phyloP scores from a whole-genome alignment of 2,888 invertebrate genomes.

The Dynastes grantii region DNA sequence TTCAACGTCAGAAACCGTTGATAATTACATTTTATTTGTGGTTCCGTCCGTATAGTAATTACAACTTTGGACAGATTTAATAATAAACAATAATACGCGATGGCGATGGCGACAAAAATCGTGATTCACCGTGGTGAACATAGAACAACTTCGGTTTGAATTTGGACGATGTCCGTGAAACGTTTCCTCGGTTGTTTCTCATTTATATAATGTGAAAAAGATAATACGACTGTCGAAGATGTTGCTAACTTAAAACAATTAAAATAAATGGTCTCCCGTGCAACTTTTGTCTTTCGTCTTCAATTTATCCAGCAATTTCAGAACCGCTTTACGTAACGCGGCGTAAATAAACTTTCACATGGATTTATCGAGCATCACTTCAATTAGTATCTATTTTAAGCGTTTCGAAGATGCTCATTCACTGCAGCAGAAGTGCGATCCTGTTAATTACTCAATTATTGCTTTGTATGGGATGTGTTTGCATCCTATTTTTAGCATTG shows the following conservation, averaged over 20 bases:
- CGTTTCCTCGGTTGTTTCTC: neutral
- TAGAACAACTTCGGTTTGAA: neutral
- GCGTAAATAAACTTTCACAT: slow-evolving; percentile 24
- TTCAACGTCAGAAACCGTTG: slow-evolving; percentile 55
- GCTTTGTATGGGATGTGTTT: slow-evolving; percentile 7
- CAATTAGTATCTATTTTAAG: slow-evolving; percentile 39
- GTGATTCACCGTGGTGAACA: slow-evolving; percentile 10
- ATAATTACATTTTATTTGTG: slow-evolving; percentile 56
- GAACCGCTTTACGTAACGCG: slow-evolving; percentile 3
- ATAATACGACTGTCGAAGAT: neutral
- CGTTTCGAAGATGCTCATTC: neutral
- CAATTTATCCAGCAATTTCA: neutral
- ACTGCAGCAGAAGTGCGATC: neutral
- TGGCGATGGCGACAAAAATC: slow-evolving; percentile 14
- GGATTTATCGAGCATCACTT: slow-evolving; percentile 26
- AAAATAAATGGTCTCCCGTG: too few relatives aligned
- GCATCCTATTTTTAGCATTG: neutral
- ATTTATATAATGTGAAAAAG: neutral
- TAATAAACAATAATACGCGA: slow-evolving; percentile 28
- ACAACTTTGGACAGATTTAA: slow-evolving; percentile 31
- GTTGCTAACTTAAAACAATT: too few relatives aligned
- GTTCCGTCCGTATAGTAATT: slow-evolving; percentile 48
- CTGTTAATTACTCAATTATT: slow-evolving; percentile 1
- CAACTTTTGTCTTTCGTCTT: too few relatives aligned
- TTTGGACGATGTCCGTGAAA: slow-evolving; percentile 1